Percentiles rank a stretch among this genome's conserved stretches.
These are phyloP conservation scores for Caligus rogercresseyi DNA, from an alignment of 1,140 invertebrate genomes.

Conservation along the genomic window DNA sequence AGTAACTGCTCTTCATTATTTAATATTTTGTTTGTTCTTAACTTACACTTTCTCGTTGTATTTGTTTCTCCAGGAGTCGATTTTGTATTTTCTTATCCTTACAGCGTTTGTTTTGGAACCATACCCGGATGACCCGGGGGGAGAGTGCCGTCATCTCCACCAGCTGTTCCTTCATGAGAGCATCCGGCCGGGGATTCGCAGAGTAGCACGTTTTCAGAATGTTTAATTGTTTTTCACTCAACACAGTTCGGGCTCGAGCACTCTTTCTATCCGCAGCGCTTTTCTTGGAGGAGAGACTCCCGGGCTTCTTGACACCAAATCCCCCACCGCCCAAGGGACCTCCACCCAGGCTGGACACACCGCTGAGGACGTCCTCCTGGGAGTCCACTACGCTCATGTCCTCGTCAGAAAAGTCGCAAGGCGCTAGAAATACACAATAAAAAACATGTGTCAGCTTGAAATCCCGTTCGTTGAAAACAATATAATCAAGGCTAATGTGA, in stretches of 20 bases:
- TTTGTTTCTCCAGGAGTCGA: slow-evolving; percentile 16
- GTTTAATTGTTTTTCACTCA: slow-evolving; percentile 95
- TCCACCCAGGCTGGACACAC: slow-evolving; percentile 1
- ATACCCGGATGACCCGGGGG: slow-evolving; percentile 86
- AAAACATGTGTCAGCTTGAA: too few species aligned
- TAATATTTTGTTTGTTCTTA: background rate
- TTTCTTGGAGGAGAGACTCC: background rate
- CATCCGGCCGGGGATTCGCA: slow-evolving; percentile 90
- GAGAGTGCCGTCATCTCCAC: slow-evolving; percentile 94
- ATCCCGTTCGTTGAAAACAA: too few species aligned
- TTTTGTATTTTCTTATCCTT: slow-evolving; percentile 35
- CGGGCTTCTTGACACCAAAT: slow-evolving; percentile 31
- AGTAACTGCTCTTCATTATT: too few species aligned
- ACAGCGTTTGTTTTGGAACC: slow-evolving; percentile 98
- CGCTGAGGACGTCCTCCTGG: slow-evolving; percentile 7
- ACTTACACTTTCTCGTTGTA: slow-evolving; percentile 17
- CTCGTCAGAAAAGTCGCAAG: slow-evolving; percentile 14
- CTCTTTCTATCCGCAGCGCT: slow-evolving; percentile 23
- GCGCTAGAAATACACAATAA: slow-evolving; percentile 7
- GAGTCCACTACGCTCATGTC: slow-evolving; percentile 17
- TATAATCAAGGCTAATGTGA: too few species aligned
- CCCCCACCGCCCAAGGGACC: slow-evolving; percentile 40
- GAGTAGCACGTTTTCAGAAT: slow-evolving; percentile 44
- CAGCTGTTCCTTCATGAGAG: slow-evolving; percentile 95
- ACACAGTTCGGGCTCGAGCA: slow-evolving; percentile 77